A percentile compares a stretch with the other conserved stretches of the same genome.
Conservation (phyloP, 2,113 vertebrate species). For the Ictidomys tridecemlineatus region DNA sequence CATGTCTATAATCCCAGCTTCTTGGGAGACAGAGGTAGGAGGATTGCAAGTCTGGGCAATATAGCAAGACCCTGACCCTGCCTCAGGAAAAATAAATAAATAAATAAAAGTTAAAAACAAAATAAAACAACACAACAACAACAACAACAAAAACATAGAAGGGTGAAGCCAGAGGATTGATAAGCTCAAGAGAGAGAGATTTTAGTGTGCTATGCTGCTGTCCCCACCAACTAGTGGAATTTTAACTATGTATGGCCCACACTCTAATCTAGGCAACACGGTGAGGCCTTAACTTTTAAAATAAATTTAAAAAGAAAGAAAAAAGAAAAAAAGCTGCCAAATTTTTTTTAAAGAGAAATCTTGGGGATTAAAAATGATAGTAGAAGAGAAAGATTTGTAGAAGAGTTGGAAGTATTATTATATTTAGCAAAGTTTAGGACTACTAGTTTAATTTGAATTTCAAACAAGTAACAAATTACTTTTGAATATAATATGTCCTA, state of each 20-base stretch:
- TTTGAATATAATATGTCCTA: background rate
- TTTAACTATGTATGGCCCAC: background rate
- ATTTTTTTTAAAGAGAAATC: background rate
- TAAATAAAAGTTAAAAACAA: background rate
- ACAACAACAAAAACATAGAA: too few species aligned
- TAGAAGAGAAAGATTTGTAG: conserved; percentile 39
- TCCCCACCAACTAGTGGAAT: too few species aligned
- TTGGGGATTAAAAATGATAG: background rate
- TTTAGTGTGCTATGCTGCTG: too few species aligned
- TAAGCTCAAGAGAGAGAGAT: too few species aligned
- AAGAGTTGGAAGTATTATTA: background rate
- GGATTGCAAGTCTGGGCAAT: too few species aligned
- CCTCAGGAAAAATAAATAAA: background rate
- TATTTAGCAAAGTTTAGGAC: background rate
- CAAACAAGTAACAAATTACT: background rate
- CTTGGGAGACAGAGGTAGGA: too few species aligned
- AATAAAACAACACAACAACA: too few species aligned
- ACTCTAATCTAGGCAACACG: background rate
- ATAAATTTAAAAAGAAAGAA: background rate
- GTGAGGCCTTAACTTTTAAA: background rate
- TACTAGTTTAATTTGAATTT: conserved; percentile 16
- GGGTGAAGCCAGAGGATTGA: too few species aligned
- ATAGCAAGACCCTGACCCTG: too few species aligned
- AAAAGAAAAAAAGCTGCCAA: background rate
- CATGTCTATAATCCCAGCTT: too few species aligned